Evolutionary conservation across 2,797 vertebrate genomes (phyloP).

Genomic region (Pseudotriccus pelzelni): DNA sequence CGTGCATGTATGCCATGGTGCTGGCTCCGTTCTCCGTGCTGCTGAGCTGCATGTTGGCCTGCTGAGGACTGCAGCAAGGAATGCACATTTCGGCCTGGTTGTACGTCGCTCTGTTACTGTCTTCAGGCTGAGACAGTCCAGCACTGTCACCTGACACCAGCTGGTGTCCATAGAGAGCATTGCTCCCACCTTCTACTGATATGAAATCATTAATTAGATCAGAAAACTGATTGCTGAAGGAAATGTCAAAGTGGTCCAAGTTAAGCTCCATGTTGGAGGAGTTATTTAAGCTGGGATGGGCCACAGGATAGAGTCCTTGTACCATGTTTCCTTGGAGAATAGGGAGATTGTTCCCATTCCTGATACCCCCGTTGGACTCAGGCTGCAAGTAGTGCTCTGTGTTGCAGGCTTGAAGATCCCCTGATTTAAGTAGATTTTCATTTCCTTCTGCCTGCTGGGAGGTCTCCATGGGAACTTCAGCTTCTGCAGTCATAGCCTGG

Average conservation of each 20-base stretch:
- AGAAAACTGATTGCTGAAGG: slow-evolving; percentile 98
- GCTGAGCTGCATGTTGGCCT: slow-evolving; percentile 78
- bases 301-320: slow-evolving; percentile 92
- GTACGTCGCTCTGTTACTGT: slow-evolving; percentile 83
- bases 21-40: slow-evolving; percentile 80
- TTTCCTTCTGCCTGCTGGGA: slow-evolving; percentile 83
- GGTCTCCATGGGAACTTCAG: slow-evolving; percentile 91
- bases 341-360: slow-evolving; percentile 83
- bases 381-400: slow-evolving; percentile 92
- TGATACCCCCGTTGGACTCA: slow-evolving; percentile 76
- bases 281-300: slow-evolving; percentile 86
- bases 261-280: slow-evolving; percentile 95
- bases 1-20: slow-evolving; percentile 96
- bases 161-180: slow-evolving; percentile 92
- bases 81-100: slow-evolving; percentile 92
- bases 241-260: slow-evolving; percentile 99
- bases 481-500: slow-evolving; percentile 86
- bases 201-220: slow-evolving; percentile 99
- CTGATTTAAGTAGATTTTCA: slow-evolving; percentile 88
- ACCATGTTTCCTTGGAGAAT: slow-evolving; percentile 92
- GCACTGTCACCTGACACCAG: slow-evolving; percentile 81
- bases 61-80: slow-evolving; percentile 95
- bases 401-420: slow-evolving; percentile 90
- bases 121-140: slow-evolving; percentile 85
- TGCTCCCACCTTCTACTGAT: slow-evolving; percentile 90